Base-by-base conservation (phyloP, 2,113 vertebrate genomes). In the Lanius ludovicianus region DNA sequence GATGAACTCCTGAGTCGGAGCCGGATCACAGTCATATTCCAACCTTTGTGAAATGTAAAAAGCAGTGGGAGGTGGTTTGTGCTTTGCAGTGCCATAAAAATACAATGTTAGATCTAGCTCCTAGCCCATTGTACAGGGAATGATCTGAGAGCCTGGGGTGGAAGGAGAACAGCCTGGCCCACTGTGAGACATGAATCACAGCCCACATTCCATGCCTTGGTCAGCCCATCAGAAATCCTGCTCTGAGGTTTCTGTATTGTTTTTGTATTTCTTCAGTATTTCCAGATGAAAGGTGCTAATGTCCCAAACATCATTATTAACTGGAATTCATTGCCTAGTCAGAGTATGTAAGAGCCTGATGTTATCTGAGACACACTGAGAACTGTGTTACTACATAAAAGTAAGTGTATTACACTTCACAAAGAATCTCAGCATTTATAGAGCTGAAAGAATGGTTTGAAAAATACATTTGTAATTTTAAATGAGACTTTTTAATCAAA, bases 31-130 rank as follows among this genome's bases (percentile, higher is more conserved):
- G 90, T 16, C 95, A 37, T 41, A 81, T 93, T 75, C 79, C 92
- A 90, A 95, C 90, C 95, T 97, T 75, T 92, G 95, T 77, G 92
- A 92, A 84, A 96, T 94, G 79, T 41, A 95, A 92, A 90, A 71
- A 95, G 93, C 95, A 90, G 90, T 92, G 14, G 95, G 92, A 94
- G 79, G 90, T 64, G 93, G 85, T 67, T 92, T 96, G 89, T 77
- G 83, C 95, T 94, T 90, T 89, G 83, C 90, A 84, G 86, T 14
- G 44, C 60, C 83, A 69, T 63, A 90, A 87, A 94, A 88, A 84
- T 60, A 93, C 68, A 81, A 70, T 52, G 86, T 93, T 59, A 75
- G 82, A 86, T 25, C 74, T 84, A 89, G 85, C 75, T 83, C 31
- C 0, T 5, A 71, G 90, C 68, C 86, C 81, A 89, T 87, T 92